phyloP scores from a whole-genome alignment of 2,888 invertebrate genomes.

The Crematogaster levior region DNA sequence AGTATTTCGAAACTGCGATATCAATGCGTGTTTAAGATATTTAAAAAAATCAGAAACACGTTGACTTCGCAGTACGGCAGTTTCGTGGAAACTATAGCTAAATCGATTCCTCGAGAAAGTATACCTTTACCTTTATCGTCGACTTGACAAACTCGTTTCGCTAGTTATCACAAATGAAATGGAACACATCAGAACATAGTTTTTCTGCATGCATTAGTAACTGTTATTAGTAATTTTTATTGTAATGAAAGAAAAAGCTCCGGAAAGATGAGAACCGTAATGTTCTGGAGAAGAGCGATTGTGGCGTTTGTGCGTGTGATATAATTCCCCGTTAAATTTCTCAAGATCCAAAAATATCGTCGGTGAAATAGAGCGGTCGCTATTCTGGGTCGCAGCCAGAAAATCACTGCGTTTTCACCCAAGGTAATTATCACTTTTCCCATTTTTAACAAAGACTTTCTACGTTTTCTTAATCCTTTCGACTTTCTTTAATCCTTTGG shows the following conservation, averaged over 20 bases:
- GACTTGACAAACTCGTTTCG: conserved; percentile 6
- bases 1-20: background rate
- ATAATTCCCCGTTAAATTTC: conserved; percentile 53
- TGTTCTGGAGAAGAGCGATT: background rate
- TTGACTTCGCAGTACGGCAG: background rate
- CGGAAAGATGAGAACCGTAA: background rate
- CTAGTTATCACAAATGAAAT: background rate
- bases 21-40: background rate
- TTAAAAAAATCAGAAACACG: background rate
- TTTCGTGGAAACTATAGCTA: conserved; percentile 17
- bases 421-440: conserved; percentile 6
- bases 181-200: background rate
- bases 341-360: conserved; percentile 66
- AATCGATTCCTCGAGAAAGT: conserved; percentile 34
- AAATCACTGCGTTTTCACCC: conserved; percentile 47
- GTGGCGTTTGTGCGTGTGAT: background rate
- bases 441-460: conserved; percentile 25
- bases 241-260: conserved; percentile 52
- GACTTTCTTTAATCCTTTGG: conserved; percentile 9
- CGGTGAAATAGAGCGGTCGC: conserved; percentile 40
- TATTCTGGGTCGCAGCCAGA: conserved; percentile 58
- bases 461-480: conserved; percentile 31
- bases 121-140: conserved; percentile 27
- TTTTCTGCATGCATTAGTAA: conserved; percentile 32
- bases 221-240: conserved; percentile 34